phyloP scores from a whole-genome alignment of 1,140 invertebrate genomes.

The Lasioglossum albipes region DNA sequence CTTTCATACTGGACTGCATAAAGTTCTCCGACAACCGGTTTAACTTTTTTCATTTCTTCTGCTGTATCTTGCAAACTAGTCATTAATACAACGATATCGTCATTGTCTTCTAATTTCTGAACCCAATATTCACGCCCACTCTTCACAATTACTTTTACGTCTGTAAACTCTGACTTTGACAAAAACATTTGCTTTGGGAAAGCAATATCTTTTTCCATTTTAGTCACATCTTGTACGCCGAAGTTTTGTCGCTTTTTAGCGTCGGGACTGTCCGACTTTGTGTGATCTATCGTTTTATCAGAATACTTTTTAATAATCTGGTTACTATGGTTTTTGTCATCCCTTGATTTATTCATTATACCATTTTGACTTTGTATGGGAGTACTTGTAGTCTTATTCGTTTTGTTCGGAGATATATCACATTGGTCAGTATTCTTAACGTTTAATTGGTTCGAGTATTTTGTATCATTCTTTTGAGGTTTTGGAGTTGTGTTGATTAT shows the following conservation, averaged over 20 bases:
- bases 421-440: not conserved
- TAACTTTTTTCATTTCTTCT: not conserved
- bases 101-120: conserved; percentile 45
- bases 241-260: not conserved
- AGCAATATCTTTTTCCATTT: conserved; percentile 40
- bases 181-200: conserved; percentile 54
- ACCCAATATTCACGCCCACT: conserved; percentile 58
- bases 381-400: not conserved
- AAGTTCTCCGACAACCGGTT: conserved; percentile 54
- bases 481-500: not conserved
- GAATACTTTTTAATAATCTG: not conserved
- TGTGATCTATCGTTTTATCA: not conserved
- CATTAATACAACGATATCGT: conserved; percentile 49
- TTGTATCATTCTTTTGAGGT: not conserved
- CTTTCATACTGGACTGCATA: conserved; percentile 56
- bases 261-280: not conserved
- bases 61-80: conserved; percentile 17
- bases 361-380: not conserved
- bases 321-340: not conserved
- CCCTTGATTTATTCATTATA: not conserved
- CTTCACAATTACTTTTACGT: conserved; percentile 41
- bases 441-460: not conserved
- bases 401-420: not conserved
- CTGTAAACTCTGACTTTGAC: conserved; percentile 50
- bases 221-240: not conserved